Conservation (phyloP, 2,888 invertebrate genomes). For the Chelonus formosanus region DNA sequence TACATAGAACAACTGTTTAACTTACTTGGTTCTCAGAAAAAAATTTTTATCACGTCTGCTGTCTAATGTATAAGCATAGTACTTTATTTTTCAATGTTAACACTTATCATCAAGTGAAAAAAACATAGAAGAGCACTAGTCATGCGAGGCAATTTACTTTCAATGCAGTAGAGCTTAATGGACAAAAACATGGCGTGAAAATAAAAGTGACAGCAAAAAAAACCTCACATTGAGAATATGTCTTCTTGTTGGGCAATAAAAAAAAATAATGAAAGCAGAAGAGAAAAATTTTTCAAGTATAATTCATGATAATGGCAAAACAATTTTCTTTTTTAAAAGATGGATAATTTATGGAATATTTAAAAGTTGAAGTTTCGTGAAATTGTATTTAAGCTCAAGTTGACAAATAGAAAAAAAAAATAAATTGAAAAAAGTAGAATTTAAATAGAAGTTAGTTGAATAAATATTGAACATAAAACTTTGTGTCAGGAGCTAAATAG, state of each 20-base stretch:
- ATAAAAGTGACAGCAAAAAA: neutral
- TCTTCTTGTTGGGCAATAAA: neutral
- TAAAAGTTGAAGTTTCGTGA: neutral
- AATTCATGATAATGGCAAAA: neutral
- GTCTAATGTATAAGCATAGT: conserved; percentile 1
- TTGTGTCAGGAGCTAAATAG: too few relatives aligned
- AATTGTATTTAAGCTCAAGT: too few relatives aligned
- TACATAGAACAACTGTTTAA: conserved; percentile 23
- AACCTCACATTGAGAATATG: neutral
- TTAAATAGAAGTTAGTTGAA: too few relatives aligned
- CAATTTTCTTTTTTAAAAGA: neutral
- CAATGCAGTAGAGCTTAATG: conserved; percentile 28
- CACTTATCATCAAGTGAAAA: conserved; percentile 4
- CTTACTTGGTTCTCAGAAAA: neutral
- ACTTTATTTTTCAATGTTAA: conserved; percentile 15
- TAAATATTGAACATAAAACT: too few relatives aligned
- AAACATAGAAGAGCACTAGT: neutral
- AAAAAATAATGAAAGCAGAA: neutral
- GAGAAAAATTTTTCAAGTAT: neutral
- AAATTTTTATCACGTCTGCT: conserved; percentile 4
- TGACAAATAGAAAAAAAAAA: too few relatives aligned
- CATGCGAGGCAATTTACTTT: conserved; percentile 27
- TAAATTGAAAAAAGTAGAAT: too few relatives aligned
- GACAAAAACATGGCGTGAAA: conserved; percentile 28
- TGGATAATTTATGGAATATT: conserved; percentile 1